Conservation (phyloP, 2,797 vertebrate genomes). For the Eptatretus atami region DNA sequence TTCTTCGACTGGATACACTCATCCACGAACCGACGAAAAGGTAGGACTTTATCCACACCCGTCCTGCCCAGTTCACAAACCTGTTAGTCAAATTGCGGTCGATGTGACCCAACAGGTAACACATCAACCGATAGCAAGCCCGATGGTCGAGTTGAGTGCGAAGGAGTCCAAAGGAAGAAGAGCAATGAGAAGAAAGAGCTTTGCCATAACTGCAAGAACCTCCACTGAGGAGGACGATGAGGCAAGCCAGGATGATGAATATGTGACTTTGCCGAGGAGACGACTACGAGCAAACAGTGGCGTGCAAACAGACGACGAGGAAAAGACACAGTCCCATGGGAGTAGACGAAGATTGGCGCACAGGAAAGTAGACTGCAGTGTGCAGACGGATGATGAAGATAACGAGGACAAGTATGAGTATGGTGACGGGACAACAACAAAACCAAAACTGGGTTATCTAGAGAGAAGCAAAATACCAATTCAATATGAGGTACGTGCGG, state of each 20-base stretch:
- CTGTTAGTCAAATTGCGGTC: not conserved
- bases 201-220: not conserved
- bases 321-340: constrained; percentile 51
- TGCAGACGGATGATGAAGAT: constrained; percentile 91
- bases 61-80: not conserved
- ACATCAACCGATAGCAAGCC: constrained; percentile 16
- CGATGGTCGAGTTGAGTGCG: constrained; percentile 64
- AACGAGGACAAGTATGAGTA: constrained; percentile 11
- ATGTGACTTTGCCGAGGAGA: constrained; percentile 24
- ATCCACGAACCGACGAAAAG: not conserved
- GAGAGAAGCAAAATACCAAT: too few species aligned
- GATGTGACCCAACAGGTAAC: not conserved
- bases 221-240: constrained; percentile 33
- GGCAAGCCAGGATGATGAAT: constrained; percentile 26
- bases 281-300: constrained; percentile 34
- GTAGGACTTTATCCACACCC: not conserved
- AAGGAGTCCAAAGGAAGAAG: constrained; percentile 48
- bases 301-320: constrained; percentile 88
- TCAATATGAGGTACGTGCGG: too few species aligned
- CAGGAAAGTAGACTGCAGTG: constrained; percentile 63
- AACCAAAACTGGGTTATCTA: too few species aligned
- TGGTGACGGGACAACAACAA: too few species aligned
- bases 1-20: not conserved
- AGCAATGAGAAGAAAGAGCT: constrained; percentile 30
- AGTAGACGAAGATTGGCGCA: constrained; percentile 43